These are phyloP conservation scores for Melinaea menophilus DNA, from an alignment of 2,888 invertebrate species.

Conservation along the genomic window DNA sequence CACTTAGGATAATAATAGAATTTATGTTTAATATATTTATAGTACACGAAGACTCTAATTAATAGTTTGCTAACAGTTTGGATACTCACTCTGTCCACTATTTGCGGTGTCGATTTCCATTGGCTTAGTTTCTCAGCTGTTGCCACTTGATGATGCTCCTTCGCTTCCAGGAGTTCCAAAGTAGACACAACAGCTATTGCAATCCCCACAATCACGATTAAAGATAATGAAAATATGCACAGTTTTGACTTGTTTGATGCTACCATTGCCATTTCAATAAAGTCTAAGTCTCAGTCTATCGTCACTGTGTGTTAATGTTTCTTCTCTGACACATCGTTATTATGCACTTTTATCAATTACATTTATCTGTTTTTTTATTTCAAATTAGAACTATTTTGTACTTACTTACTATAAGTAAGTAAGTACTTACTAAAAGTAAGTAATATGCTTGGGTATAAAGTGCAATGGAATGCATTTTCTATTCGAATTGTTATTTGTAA, in stretches of 20 bases:
- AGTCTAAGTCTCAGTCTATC: too few relatives aligned
- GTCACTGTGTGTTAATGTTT: background rate
- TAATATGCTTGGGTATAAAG: too few relatives aligned
- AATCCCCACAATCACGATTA: conserved; percentile 55
- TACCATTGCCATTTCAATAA: conserved; percentile 64
- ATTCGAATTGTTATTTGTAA: background rate
- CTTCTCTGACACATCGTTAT: too few relatives aligned
- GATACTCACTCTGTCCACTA: conserved; percentile 48
- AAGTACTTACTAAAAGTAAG: too few relatives aligned
- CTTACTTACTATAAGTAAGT: too few relatives aligned
- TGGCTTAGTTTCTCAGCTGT: conserved; percentile 62
- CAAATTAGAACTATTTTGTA: too few relatives aligned
- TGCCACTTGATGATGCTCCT: conserved; percentile 41
- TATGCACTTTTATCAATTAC: too few relatives aligned
- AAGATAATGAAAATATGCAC: conserved; percentile 51
- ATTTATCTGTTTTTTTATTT: too few relatives aligned
- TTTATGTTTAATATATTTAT: too few relatives aligned
- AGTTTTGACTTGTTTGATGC: conserved; percentile 60
- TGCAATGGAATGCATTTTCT: too few relatives aligned
- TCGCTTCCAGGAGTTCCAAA: conserved; percentile 41
- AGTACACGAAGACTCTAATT: too few relatives aligned
- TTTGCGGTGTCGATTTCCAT: conserved; percentile 41
- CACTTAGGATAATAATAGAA: too few relatives aligned
- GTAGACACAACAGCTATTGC: conserved; percentile 58
- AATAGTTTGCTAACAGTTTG: background rate